Percentiles rank a stretch among this genome's conserved stretches.
These are phyloP conservation scores for Psittacula derbiana DNA, from an alignment of 2,797 vertebrate species.

Conservation along the genomic window DNA sequence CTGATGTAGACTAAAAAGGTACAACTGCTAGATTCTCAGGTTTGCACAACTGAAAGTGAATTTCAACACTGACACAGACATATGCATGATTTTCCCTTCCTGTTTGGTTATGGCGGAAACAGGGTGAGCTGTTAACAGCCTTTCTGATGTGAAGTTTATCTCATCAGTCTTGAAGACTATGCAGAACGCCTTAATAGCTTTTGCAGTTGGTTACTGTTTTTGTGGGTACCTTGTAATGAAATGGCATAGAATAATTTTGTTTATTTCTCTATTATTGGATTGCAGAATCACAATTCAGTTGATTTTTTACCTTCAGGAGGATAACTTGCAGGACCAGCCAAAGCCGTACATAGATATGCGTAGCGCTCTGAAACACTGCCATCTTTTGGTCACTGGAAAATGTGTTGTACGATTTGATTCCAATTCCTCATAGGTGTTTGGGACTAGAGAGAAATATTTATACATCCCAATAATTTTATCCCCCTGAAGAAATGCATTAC, in stretches of 20 bases:
- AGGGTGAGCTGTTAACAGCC: background rate
- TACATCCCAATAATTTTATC: background rate
- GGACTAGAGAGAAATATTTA: background rate
- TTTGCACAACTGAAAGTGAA: background rate
- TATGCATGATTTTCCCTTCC: background rate
- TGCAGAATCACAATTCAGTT: background rate
- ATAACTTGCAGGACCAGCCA: background rate
- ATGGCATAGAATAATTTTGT: background rate
- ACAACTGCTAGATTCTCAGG: background rate
- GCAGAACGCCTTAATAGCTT: background rate
- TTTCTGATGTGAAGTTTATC: background rate
- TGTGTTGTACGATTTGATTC: background rate
- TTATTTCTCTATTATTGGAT: background rate
- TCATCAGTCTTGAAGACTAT: background rate
- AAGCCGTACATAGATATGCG: accelerated
- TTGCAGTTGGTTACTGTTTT: background rate
- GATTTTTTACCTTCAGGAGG: background rate
- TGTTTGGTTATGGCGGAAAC: background rate
- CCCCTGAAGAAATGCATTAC: background rate
- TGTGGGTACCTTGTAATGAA: background rate
- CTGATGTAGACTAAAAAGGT: background rate
- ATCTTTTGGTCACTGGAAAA: constrained; percentile 45
- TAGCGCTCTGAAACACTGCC: constrained; percentile 49
- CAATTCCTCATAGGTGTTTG: background rate
- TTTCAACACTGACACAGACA: background rate